A percentile compares a stretch with the other conserved stretches of the same genome.
These are phyloP conservation scores for Melolontha melolontha DNA, from an alignment of 2,888 invertebrate genomes.

Conservation along the genomic window DNA sequence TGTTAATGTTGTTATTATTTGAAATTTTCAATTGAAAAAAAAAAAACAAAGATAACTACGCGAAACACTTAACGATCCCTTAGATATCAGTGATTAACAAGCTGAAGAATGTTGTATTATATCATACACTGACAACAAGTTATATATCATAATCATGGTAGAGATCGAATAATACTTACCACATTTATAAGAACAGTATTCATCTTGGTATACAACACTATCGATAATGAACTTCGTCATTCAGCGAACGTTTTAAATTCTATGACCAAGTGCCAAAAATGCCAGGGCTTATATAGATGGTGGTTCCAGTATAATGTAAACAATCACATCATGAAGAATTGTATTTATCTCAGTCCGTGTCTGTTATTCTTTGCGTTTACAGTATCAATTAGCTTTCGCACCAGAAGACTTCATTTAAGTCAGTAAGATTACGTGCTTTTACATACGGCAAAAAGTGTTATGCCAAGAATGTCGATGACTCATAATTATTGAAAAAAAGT, in stretches of 20 bases:
- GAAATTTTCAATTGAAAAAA: too few relatives aligned
- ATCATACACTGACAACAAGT: too few relatives aligned
- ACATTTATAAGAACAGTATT: too few relatives aligned
- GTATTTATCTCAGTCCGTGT: neutral
- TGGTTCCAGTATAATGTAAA: neutral
- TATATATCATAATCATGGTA: too few relatives aligned
- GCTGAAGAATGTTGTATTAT: too few relatives aligned
- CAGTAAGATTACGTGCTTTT: neutral
- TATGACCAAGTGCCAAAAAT: conserved; percentile 1
- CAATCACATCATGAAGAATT: conserved; percentile 4
- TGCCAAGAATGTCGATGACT: too few relatives aligned
- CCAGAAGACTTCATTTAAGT: neutral
- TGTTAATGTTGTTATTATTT: too few relatives aligned
- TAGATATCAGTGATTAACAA: too few relatives aligned
- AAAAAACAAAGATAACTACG: too few relatives aligned
- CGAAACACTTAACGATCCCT: too few relatives aligned
- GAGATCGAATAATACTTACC: too few relatives aligned
- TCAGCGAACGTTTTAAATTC: neutral
- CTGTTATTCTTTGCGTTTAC: conserved; percentile 4
- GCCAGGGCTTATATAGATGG: neutral
- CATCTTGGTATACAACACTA: too few relatives aligned
- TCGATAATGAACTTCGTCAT: neutral
- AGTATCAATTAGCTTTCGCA: neutral
- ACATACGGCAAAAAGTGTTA: neutral
- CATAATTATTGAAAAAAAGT: neutral